Evolutionary conservation across 2,888 invertebrate species (phyloP), one percentile per base, ranked within the genome.

Genomic region (Alviniconcha strummeri): DNA sequence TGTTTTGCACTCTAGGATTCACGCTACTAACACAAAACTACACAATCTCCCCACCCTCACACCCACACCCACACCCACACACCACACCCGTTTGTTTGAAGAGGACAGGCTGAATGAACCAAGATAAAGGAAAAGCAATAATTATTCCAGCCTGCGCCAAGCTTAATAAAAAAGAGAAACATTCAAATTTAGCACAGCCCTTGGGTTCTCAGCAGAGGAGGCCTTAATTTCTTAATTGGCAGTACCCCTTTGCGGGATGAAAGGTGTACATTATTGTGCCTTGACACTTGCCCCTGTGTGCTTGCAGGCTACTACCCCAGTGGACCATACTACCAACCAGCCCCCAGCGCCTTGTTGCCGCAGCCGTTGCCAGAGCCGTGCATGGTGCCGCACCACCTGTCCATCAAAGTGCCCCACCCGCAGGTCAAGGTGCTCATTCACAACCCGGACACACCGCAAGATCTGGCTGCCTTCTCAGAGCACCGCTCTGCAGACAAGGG

Each of bases 361-460:
- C 75, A 71, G 19, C 75, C 80, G 8, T 11, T 80, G 67, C 71
- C 69, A 5, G 64, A 88, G 72, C 83, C 89, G n/a, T 88, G 88
- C 77, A 82, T 89, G 36, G 80, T 90, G 60, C 88, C 87, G 15
- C 89, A 87, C 72, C 88, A 88, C 19, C 82, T 89, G 17, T 88
- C 88, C 71, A 81, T 90, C 17, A 88, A 87, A 80, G 86, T 88
- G 36, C 85, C 89, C 8, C 89, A 90, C 69, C 89, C 85, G 13
- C 84, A 86, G 79, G 85, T 87, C 36, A 86, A 86, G 60, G 87
- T 87, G 1, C 84, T 87, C 74, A 89, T 84, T 75, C 87, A 87
- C 83, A 87, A 86, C 71, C 86, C 87, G 64, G 86, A 86, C 82
- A 85, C 84, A 55, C 84, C 84, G 79, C 85, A 77, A 81, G 86